Conservation (phyloP, 2,113 vertebrate genomes). For the Hemicordylus capensis region DNA sequence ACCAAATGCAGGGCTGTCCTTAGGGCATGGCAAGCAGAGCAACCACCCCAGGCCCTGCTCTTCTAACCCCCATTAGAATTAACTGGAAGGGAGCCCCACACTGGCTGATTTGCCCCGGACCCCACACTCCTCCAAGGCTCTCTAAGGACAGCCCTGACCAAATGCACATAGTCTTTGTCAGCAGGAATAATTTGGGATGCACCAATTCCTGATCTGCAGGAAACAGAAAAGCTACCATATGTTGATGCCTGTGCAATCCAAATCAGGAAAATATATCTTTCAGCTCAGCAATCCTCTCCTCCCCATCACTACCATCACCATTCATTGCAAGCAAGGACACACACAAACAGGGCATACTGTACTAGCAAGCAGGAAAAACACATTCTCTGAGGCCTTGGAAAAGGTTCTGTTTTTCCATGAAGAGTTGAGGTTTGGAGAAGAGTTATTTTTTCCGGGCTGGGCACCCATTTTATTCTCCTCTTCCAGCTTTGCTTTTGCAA, state of each 20-base stretch:
- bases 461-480: neutral
- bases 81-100: too few relatives aligned
- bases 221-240: neutral
- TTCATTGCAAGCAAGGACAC: neutral
- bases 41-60: too few relatives aligned
- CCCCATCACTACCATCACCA: neutral
- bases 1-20: too few relatives aligned
- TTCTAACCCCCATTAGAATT: too few relatives aligned
- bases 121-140: too few relatives aligned
- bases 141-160: too few relatives aligned
- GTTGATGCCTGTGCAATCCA: neutral
- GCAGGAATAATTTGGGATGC: too few relatives aligned
- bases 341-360: neutral
- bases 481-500: neutral
- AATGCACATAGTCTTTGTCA: too few relatives aligned
- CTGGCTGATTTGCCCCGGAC: too few relatives aligned
- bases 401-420: neutral
- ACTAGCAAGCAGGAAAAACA: neutral
- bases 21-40: too few relatives aligned
- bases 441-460: slow-evolving; percentile 15
- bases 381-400: neutral
- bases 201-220: neutral
- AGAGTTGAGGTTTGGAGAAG: slow-evolving; percentile 8
- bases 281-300: neutral
- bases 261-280: neutral